These are phyloP conservation scores for Drosophila triauraria DNA, from an alignment of 1,140 invertebrate genomes.

Conservation along the genomic window DNA sequence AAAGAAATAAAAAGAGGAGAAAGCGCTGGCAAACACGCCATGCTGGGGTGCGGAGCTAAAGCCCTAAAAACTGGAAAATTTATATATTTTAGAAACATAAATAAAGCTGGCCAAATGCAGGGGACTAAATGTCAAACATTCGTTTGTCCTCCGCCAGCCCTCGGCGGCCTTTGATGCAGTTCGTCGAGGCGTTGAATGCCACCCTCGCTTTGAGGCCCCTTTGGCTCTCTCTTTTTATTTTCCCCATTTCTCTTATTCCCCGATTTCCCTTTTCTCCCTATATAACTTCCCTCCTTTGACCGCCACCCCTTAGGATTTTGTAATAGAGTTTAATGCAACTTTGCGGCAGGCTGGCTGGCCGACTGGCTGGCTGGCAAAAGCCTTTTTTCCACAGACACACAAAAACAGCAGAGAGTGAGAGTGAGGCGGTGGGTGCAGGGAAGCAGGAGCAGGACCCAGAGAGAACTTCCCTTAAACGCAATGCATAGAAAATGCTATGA, in stretches of 20 bases:
- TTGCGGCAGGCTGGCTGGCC: slow-evolving; percentile 47
- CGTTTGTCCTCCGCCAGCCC: slow-evolving; percentile 42
- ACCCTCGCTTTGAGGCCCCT: slow-evolving; percentile 46
- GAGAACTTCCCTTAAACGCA: slow-evolving; percentile 40
- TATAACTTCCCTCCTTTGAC: slow-evolving; percentile 25
- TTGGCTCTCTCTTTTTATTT: slow-evolving; percentile 2
- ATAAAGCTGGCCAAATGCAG: slow-evolving; percentile 42
- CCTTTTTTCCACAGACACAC: slow-evolving; percentile 48
- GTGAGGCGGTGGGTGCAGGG: background rate
- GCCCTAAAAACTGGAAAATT: slow-evolving; percentile 33
- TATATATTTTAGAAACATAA: slow-evolving; percentile 52
- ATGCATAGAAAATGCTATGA: slow-evolving; percentile 44
- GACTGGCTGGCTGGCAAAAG: slow-evolving; percentile 40
- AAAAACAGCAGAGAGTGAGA: slow-evolving; percentile 18
- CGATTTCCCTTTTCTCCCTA: slow-evolving; percentile 14
- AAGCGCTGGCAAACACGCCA: slow-evolving; percentile 38
- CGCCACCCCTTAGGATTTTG: slow-evolving; percentile 46
- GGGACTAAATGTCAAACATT: slow-evolving; percentile 66
- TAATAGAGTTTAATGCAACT: slow-evolving; percentile 80
- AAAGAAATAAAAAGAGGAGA: slow-evolving; percentile 5
- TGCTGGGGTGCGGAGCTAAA: slow-evolving; percentile 18
- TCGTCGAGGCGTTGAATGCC: slow-evolving; percentile 49
- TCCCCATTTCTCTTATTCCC: background rate
- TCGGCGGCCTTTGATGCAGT: slow-evolving; percentile 60
- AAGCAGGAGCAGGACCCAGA: background rate